Percentiles rank a stretch among this genome's conserved stretches.
Evolutionary conservation across 2,797 vertebrate genomes (phyloP).

Genomic region (Xenentodon cancila): DNA sequence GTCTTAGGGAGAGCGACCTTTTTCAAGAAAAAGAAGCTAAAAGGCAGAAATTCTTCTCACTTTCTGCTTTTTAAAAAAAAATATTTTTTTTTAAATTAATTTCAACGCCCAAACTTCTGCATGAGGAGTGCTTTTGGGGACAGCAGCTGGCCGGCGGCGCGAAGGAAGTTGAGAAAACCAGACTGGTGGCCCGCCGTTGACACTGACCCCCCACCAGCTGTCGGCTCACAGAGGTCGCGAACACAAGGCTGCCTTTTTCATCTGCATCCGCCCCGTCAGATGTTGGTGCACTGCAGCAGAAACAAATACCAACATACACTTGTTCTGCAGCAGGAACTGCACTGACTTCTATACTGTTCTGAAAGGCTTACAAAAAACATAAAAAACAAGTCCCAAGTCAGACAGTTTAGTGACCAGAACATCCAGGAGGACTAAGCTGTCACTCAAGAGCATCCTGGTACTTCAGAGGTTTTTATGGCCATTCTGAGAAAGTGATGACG

Average conservation of each 20-base stretch:
- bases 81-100: not conserved
- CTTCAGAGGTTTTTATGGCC: too few species aligned
- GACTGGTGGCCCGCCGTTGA: slow-evolving; percentile 72
- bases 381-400: too few species aligned
- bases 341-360: too few species aligned
- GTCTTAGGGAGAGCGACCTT: not conserved
- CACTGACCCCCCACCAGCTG: slow-evolving; percentile 72
- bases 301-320: not conserved
- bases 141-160: slow-evolving; percentile 73
- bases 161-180: slow-evolving; percentile 67
- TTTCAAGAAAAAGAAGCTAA: not conserved
- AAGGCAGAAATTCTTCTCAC: not conserved
- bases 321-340: not conserved
- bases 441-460: too few species aligned
- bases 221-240: slow-evolving; percentile 61
- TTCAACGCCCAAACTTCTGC: slow-evolving; percentile 17
- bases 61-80: not conserved
- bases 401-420: too few species aligned
- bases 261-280: not conserved
- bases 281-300: not conserved
- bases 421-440: too few species aligned
- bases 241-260: slow-evolving; percentile 65
- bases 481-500: too few species aligned
- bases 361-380: too few species aligned
- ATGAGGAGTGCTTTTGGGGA: slow-evolving; percentile 26